Percentiles rank a stretch among this genome's conserved stretches.
These are phyloP conservation scores for Hylaeus volcanicus DNA, from an alignment of 1,140 invertebrate species.

Conservation along the genomic window DNA sequence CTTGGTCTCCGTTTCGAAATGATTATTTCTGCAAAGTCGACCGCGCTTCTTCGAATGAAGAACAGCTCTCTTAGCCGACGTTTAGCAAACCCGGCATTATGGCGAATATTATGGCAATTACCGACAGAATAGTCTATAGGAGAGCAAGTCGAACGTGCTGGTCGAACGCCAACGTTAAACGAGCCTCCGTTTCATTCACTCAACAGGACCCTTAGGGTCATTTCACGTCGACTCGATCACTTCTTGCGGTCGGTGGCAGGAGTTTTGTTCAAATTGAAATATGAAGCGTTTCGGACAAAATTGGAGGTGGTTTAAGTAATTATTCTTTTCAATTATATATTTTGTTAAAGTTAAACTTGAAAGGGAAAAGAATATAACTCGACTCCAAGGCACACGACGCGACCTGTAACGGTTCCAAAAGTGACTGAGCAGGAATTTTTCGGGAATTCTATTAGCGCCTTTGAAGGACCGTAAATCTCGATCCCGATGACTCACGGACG, in stretches of 20 bases:
- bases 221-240: too few relatives aligned
- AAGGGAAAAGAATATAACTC: too few relatives aligned
- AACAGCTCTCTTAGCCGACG: conserved; percentile 25
- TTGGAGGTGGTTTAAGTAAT: too few relatives aligned
- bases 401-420: neutral
- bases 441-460: conserved; percentile 40
- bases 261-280: too few relatives aligned
- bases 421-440: conserved; percentile 31
- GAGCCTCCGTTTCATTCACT: neutral
- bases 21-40: conserved; percentile 27
- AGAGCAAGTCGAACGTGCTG: neutral
- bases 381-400: too few relatives aligned
- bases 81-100: conserved; percentile 52
- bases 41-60: conserved; percentile 44
- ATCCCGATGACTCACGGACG: conserved; percentile 52
- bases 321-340: too few relatives aligned
- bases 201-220: too few relatives aligned
- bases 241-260: too few relatives aligned
- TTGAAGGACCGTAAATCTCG: conserved; percentile 31
- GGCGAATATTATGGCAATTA: conserved; percentile 46
- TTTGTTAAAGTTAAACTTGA: too few relatives aligned
- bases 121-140: neutral
- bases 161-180: neutral
- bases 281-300: too few relatives aligned
- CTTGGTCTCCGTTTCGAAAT: conserved; percentile 49